These are phyloP conservation scores for Ceratosolen solmsi DNA, from an alignment of 1,140 invertebrate species.

Conservation along the genomic window DNA sequence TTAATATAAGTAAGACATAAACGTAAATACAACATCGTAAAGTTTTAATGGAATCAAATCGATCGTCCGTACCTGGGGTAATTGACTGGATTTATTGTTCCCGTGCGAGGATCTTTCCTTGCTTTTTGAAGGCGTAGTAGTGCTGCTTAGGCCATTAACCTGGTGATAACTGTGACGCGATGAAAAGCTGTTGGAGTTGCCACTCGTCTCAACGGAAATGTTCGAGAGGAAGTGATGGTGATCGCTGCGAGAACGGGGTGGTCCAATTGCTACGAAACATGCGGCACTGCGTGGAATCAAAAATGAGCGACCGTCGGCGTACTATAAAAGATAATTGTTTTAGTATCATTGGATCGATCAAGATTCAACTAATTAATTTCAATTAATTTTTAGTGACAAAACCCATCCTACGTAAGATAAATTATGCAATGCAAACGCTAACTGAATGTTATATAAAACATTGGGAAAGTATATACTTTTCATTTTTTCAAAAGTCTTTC, in stretches of 20 bases:
- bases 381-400: no score
- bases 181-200: slow-evolving; percentile 65
- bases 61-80: slow-evolving; percentile 13
- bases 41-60: no score
- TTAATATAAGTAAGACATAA: no score
- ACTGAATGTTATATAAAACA: no score
- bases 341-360: no score
- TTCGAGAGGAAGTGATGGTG: slow-evolving; percentile 80
- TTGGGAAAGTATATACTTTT: no score
- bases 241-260: slow-evolving; percentile 78
- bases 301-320: slow-evolving; percentile 67
- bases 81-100: slow-evolving; percentile 61
- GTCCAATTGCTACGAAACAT: slow-evolving; percentile 79
- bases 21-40: no score
- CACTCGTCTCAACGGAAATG: slow-evolving; percentile 74
- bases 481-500: no score
- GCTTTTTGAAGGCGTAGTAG: slow-evolving; percentile 53
- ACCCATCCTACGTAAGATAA: no score
- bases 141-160: slow-evolving; percentile 59
- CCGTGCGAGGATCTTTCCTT: slow-evolving; percentile 52
- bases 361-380: no score
- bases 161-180: slow-evolving; percentile 49
- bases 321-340: no score
- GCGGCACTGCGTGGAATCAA: slow-evolving; percentile 76
- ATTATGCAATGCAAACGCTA: no score